phyloP scores from a whole-genome alignment of 2,888 invertebrate genomes.

The Drosophila greeni region DNA sequence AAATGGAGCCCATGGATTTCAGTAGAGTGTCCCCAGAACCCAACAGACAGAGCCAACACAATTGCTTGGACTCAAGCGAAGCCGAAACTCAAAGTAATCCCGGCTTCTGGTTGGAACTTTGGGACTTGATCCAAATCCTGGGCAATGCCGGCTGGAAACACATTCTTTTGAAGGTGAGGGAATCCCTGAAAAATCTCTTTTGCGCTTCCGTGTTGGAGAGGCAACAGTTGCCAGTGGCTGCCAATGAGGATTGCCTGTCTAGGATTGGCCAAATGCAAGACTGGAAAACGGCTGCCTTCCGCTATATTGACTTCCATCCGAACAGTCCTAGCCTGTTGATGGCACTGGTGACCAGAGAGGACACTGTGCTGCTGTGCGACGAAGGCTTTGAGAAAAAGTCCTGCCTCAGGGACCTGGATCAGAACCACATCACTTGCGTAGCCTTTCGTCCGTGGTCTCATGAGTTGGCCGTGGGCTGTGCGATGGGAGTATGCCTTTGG shows the following conservation, averaged over 20 bases:
- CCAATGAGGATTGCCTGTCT: neutral
- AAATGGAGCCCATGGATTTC: neutral
- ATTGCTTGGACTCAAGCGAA: neutral
- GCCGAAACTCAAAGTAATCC: too few relatives aligned
- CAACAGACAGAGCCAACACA: neutral
- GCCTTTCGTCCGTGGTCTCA: conserved; percentile 40
- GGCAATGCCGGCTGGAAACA: too few relatives aligned
- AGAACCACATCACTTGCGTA: conserved; percentile 25
- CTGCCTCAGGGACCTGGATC: neutral
- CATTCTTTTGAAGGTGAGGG: neutral
- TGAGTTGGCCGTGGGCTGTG: conserved; percentile 42
- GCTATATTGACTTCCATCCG: conserved; percentile 22
- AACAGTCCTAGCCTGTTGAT: neutral
- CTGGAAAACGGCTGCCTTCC: conserved; percentile 8
- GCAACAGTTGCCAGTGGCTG: neutral
- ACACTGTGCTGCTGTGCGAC: conserved; percentile 20
- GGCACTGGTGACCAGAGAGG: conserved; percentile 18
- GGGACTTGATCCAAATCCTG: neutral
- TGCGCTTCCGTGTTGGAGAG: neutral
- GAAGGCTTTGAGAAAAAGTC: neutral
- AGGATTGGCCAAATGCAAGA: conserved; percentile 4
- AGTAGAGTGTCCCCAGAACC: neutral
- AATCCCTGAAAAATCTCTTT: neutral
- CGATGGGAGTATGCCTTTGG: conserved; percentile 44
- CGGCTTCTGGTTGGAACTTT: neutral